Percentiles rank a stretch among this genome's conserved stretches.
phyloP scores from a whole-genome alignment of 1,140 invertebrate species.

The Megathymus violae region DNA sequence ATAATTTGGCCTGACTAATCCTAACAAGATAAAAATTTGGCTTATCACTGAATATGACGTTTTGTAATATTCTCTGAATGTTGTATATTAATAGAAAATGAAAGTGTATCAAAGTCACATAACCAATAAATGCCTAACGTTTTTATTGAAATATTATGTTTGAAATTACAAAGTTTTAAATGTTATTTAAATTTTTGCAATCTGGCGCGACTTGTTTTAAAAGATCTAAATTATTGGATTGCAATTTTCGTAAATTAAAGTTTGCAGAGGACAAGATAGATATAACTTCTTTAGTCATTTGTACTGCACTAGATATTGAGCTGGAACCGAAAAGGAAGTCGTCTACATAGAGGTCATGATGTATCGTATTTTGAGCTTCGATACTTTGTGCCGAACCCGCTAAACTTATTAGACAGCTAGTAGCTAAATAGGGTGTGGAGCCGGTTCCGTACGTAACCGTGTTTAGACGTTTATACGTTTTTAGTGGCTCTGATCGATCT shows the following conservation, averaged over 20 bases:
- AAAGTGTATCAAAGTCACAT: constrained; percentile 40
- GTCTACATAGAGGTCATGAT: constrained; percentile 29
- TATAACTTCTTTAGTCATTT: constrained; percentile 2
- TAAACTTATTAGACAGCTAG: too few relatives aligned
- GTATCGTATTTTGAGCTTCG: constrained; percentile 4
- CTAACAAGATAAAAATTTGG: constrained; percentile 51
- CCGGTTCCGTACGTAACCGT: constrained; percentile 50
- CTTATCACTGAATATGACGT: constrained; percentile 37
- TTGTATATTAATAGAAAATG: constrained; percentile 36
- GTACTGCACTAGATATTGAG: too few relatives aligned
- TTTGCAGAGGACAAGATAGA: constrained; percentile 14
- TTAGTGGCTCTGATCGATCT: constrained; percentile 24
- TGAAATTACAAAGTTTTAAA: constrained; percentile 3
- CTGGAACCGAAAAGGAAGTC: constrained; percentile 24
- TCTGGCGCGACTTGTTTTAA: constrained; percentile 3
- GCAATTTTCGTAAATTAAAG: constrained; percentile 38
- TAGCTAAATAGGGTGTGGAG: too few relatives aligned
- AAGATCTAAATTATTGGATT: constrained; percentile 32
- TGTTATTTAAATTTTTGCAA: not conserved
- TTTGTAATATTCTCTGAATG: constrained; percentile 39
- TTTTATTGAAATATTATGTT: constrained; percentile 35
- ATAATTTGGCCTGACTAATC: constrained; percentile 47
- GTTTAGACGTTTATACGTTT: constrained; percentile 44
- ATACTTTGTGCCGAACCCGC: too few relatives aligned
- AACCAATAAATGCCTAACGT: constrained; percentile 49